These are phyloP conservation scores for Aratinga solstitialis DNA, from an alignment of 2,797 vertebrate species.

Conservation along the genomic window DNA sequence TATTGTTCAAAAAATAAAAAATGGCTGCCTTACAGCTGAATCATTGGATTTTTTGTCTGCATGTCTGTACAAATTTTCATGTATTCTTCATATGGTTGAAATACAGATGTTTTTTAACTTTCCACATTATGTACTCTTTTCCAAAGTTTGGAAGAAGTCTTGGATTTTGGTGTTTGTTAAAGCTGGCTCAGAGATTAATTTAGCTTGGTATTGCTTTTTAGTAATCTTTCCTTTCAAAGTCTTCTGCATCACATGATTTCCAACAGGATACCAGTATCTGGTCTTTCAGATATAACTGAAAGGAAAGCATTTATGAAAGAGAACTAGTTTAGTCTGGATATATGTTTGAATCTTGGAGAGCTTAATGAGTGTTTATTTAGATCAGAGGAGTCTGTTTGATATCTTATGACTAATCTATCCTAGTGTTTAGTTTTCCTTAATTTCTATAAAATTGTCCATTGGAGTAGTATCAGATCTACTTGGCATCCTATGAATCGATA, in stretches of 20 bases:
- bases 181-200: not conserved
- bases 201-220: not conserved
- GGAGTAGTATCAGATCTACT: not conserved
- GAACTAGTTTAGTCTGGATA: not conserved
- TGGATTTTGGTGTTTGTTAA: not conserved
- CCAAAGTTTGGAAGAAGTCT: not conserved
- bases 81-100: not conserved
- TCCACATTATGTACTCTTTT: not conserved
- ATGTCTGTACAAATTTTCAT: not conserved
- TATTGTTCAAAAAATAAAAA: not conserved
- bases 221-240: not conserved
- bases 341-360: not conserved
- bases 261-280: not conserved
- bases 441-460: not conserved
- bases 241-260: not conserved
- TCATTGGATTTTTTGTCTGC: accelerated
- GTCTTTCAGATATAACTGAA: not conserved
- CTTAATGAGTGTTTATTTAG: not conserved
- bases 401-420: not conserved
- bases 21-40: not conserved
- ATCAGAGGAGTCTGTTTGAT: not conserved
- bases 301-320: not conserved
- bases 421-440: not conserved
- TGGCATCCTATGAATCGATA: not conserved
- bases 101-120: not conserved